Conservation (phyloP, 2,113 vertebrate genomes). For the Megaceryle torquata region DNA sequence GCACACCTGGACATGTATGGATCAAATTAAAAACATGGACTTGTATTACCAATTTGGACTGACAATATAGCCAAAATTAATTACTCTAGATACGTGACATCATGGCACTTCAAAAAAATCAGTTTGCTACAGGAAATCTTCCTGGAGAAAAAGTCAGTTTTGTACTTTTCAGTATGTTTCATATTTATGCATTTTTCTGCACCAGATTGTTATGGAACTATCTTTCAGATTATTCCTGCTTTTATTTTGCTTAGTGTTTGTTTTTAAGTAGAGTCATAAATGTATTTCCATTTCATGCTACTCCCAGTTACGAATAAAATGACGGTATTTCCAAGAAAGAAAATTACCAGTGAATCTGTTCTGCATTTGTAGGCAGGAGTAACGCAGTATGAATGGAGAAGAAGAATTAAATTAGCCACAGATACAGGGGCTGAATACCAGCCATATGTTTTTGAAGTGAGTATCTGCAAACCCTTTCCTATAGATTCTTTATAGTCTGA, state of each 20-base stretch:
- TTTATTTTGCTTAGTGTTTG: slow-evolving; percentile 23
- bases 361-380: slow-evolving; percentile 58
- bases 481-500: slow-evolving; percentile 18
- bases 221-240: background rate
- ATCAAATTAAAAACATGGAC: background rate
- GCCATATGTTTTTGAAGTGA: slow-evolving; percentile 60
- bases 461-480: slow-evolving; percentile 41
- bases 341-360: slow-evolving; percentile 61
- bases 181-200: slow-evolving; percentile 7
- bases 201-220: slow-evolving; percentile 9
- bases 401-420: slow-evolving; percentile 67
- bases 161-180: background rate
- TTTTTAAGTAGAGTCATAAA: slow-evolving; percentile 36
- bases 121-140: background rate
- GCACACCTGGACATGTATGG: background rate
- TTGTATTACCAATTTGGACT: background rate
- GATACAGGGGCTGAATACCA: slow-evolving; percentile 41
- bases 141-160: background rate
- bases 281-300: slow-evolving; percentile 34
- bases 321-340: slow-evolving; percentile 43
- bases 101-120: background rate
- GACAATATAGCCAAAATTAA: background rate
- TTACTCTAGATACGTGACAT: background rate
- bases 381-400: slow-evolving; percentile 53
- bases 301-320: slow-evolving; percentile 39